These are phyloP conservation scores for Anarsia innoxiella DNA, from an alignment of 2,888 invertebrate genomes.

Conservation along the genomic window DNA sequence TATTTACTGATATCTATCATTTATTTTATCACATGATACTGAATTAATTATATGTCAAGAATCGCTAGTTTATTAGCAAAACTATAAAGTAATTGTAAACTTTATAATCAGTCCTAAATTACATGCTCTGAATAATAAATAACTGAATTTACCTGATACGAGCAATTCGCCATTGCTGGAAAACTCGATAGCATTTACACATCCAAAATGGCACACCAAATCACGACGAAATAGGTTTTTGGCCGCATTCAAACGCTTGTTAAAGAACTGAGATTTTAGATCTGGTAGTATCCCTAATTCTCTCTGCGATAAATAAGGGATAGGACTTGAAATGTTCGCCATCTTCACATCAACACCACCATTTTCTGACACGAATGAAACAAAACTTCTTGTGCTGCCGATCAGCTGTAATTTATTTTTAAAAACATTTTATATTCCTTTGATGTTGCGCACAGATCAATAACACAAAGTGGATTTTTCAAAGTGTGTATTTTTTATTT, in stretches of 20 bases:
- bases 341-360: constrained; percentile 58
- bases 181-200: constrained; percentile 97
- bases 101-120: no score
- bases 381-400: constrained; percentile 34
- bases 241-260: constrained; percentile 78
- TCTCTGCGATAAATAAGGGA: constrained; percentile 76
- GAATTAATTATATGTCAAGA: no score
- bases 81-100: no score
- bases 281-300: constrained; percentile 76
- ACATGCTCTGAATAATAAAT: constrained; percentile 11
- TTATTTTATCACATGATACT: no score
- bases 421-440: constrained; percentile 42
- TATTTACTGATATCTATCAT: no score
- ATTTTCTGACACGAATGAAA: constrained; percentile 47
- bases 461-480: neutral
- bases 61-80: no score
- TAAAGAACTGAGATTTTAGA: constrained; percentile 76
- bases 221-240: constrained; percentile 88
- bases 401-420: constrained; percentile 70
- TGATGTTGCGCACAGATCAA: neutral
- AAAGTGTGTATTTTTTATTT: neutral
- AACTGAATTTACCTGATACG: constrained; percentile 83
- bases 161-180: constrained; percentile 90
- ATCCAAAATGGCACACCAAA: constrained; percentile 93
- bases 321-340: constrained; percentile 74